phyloP scores from a whole-genome alignment of 2,888 invertebrate genomes.

The Leucophora obtusa region DNA sequence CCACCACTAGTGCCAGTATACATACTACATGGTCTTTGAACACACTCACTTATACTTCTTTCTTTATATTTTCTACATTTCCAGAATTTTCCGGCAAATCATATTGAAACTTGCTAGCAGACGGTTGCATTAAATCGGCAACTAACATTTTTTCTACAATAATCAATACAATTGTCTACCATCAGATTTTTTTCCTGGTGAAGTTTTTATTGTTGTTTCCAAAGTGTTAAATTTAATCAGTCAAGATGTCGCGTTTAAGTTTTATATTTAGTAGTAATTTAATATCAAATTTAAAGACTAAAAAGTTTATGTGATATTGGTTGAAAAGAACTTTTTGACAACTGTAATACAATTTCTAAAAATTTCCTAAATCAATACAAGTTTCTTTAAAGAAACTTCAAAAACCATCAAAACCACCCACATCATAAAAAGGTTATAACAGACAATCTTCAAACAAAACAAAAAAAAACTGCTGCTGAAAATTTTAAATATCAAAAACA shows the following conservation, averaged over 20 bases:
- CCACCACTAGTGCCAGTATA: constrained; percentile 31
- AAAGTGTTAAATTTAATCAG: constrained; percentile 42
- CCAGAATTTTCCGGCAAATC: constrained; percentile 68
- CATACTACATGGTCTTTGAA: constrained; percentile 8
- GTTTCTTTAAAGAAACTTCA: constrained; percentile 33
- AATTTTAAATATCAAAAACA: constrained; percentile 2
- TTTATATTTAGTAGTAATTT: constrained; percentile 66
- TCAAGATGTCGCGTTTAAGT: constrained; percentile 74
- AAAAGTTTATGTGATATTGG: constrained; percentile 72
- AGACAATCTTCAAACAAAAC: background rate
- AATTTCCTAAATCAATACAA: constrained; percentile 13
- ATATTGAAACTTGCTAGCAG: constrained; percentile 63
- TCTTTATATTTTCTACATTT: constrained; percentile 64
- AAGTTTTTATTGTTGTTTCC: constrained; percentile 16
- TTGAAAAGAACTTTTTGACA: constrained; percentile 61
- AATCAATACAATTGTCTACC: constrained; percentile 35
- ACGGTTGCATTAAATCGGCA: constrained; percentile 45
- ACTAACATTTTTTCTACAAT: constrained; percentile 34
- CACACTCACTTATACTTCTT: constrained; percentile 38
- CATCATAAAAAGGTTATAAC: constrained; percentile 5
- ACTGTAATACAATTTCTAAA: constrained; percentile 17
- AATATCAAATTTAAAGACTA: constrained; percentile 73
- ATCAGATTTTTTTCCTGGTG: constrained; percentile 11
- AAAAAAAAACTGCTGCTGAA: background rate
- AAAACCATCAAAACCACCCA: constrained; percentile 3